A percentile compares a stretch with the other conserved stretches of the same genome.
phyloP scores from a whole-genome alignment of 1,140 invertebrate species.

The Atta cephalotes region DNA sequence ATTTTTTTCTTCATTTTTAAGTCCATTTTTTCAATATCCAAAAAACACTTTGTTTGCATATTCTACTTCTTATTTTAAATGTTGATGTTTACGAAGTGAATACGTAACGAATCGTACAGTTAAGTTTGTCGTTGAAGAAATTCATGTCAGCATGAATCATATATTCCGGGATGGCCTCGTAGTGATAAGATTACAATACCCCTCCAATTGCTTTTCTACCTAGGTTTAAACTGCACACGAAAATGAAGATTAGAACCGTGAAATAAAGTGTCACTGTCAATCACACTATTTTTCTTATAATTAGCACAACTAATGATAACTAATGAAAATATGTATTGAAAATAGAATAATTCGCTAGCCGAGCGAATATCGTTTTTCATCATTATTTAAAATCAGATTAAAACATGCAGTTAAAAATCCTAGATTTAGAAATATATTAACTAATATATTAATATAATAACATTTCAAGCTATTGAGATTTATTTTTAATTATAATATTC shows the following conservation, averaged over 20 bases:
- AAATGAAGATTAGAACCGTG: background rate
- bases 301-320: background rate
- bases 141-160: slow-evolving; percentile 62
- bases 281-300: background rate
- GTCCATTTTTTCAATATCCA: background rate
- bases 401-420: background rate
- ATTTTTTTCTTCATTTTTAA: background rate
- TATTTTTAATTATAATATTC: background rate
- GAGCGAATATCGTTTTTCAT: background rate
- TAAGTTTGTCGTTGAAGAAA: slow-evolving; percentile 39
- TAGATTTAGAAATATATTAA: slow-evolving; percentile 19
- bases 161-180: slow-evolving; percentile 49
- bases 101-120: slow-evolving; percentile 5
- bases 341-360: background rate
- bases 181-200: slow-evolving; percentile 69
- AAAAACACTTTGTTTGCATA: background rate
- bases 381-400: background rate
- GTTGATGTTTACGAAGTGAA: background rate
- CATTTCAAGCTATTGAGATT: background rate
- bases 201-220: slow-evolving; percentile 3
- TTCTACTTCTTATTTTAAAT: background rate
- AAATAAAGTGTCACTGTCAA: background rate
- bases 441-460: background rate
- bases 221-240: slow-evolving; percentile 6
- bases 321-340: background rate